A percentile compares a stretch with the other conserved stretches of the same genome.
Conservation (phyloP, 1,140 invertebrate genomes). For the Aphelinus atriplicis region DNA sequence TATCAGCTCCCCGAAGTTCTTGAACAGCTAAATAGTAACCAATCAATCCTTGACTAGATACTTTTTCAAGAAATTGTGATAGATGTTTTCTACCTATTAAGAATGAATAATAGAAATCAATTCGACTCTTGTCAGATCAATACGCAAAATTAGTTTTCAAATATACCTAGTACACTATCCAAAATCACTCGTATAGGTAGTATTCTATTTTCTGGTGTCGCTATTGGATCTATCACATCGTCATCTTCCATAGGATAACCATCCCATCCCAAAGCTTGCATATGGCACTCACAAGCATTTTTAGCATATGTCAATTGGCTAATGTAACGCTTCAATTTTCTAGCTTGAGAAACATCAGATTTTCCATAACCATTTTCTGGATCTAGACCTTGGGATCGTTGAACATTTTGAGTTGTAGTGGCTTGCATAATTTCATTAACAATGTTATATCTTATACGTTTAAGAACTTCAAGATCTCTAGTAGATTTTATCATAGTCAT, state of each 20-base stretch:
- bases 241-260: slow-evolving; percentile 72
- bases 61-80: slow-evolving; percentile 81
- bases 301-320: slow-evolving; percentile 88
- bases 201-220: slow-evolving; percentile 60
- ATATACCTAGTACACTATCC: slow-evolving; percentile 71
- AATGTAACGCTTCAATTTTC: slow-evolving; percentile 79
- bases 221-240: slow-evolving; percentile 52
- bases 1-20: slow-evolving; percentile 78
- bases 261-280: slow-evolving; percentile 80
- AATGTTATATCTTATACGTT: slow-evolving; percentile 87
- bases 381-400: slow-evolving; percentile 83
- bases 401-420: slow-evolving; percentile 88
- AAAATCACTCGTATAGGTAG: slow-evolving; percentile 74
- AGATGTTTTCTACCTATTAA: slow-evolving; percentile 74
- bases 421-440: slow-evolving; percentile 94
- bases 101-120: not conserved
- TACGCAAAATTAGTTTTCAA: no score
- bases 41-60: slow-evolving; percentile 82
- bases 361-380: slow-evolving; percentile 70
- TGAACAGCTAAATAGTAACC: slow-evolving; percentile 91
- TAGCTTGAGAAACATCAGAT: slow-evolving; percentile 77
- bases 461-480: slow-evolving; percentile 83
- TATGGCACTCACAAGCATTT: slow-evolving; percentile 81
- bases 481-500: slow-evolving; percentile 85
- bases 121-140: not conserved